Conservation (phyloP, 2,113 vertebrate species). For the Atlantisia rogersi region DNA sequence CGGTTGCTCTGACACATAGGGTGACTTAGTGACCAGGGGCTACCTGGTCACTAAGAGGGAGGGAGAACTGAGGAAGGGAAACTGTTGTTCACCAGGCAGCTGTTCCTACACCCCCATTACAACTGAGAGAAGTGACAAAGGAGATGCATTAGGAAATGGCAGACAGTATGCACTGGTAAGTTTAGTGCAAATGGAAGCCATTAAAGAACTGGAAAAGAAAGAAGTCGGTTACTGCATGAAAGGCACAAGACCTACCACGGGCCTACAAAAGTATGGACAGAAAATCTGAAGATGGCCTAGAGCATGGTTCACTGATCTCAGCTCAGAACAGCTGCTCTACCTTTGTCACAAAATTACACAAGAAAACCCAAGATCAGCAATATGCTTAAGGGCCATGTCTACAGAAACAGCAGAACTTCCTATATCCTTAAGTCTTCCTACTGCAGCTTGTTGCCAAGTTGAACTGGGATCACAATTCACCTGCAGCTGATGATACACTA, state of each 20-base stretch:
- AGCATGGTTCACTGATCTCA: neutral
- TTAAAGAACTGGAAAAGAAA: neutral
- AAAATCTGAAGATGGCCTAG: neutral
- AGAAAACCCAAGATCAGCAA: neutral
- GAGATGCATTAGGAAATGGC: neutral
- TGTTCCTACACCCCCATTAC: neutral
- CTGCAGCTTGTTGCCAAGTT: neutral
- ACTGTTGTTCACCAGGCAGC: neutral
- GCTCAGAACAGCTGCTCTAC: neutral
- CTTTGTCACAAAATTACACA: neutral
- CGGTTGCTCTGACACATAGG: accelerated
- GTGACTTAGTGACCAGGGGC: neutral
- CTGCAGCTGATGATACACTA: neutral
- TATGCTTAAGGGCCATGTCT: accelerated
- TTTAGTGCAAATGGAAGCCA: neutral
- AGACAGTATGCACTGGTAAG: neutral
- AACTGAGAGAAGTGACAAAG: neutral
- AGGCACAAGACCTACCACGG: neutral
- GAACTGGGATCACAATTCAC: neutral
- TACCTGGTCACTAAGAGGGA: neutral
- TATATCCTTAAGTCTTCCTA: neutral
- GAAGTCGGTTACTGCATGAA: neutral
- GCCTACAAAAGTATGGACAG: neutral
- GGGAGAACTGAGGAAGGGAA: neutral
- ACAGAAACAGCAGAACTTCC: neutral